Percentiles rank a stretch among this genome's conserved stretches.
Conservation (phyloP, 2,888 invertebrate genomes). For the Agrenia bidenticulata region DNA sequence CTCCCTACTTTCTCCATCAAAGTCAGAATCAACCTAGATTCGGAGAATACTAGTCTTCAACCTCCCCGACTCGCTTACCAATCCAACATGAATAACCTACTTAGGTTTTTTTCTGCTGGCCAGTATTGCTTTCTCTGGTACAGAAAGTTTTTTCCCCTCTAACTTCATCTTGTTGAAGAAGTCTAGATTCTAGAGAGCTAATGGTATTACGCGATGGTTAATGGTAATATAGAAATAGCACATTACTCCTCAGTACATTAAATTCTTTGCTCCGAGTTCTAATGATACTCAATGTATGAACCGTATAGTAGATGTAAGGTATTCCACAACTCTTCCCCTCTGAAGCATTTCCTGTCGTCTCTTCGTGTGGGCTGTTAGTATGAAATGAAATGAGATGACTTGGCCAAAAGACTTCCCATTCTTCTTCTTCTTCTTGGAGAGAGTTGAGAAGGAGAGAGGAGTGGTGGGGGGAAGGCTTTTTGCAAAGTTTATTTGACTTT, state of each 20-base stretch:
- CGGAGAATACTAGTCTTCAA: too few relatives aligned
- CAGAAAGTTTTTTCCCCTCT: not conserved
- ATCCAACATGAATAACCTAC: not conserved
- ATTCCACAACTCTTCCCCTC: not conserved
- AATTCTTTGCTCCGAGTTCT: slow-evolving; percentile 14
- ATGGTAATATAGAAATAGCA: slow-evolving; percentile 1
- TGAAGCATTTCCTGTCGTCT: not conserved
- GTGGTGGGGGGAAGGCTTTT: not conserved
- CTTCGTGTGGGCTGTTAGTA: not conserved
- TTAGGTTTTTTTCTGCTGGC: not conserved
- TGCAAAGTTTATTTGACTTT: slow-evolving; percentile 4
- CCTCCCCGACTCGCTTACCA: too few relatives aligned
- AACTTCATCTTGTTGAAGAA: too few relatives aligned
- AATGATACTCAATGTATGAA: slow-evolving; percentile 10
- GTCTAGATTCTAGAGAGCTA: not conserved
- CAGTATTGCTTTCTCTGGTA: not conserved
- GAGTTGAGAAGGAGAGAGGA: not conserved
- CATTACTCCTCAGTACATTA: slow-evolving; percentile 12
- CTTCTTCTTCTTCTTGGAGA: not conserved
- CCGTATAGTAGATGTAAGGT: not conserved
- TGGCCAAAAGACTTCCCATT: not conserved
- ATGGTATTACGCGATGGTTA: slow-evolving; percentile 14
- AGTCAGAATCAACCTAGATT: too few relatives aligned
- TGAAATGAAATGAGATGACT: slow-evolving; percentile 5
- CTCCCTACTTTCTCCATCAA: too few relatives aligned